Base-by-base conservation (phyloP, 2,888 invertebrate species). In the Himalopsyche japonica region DNA sequence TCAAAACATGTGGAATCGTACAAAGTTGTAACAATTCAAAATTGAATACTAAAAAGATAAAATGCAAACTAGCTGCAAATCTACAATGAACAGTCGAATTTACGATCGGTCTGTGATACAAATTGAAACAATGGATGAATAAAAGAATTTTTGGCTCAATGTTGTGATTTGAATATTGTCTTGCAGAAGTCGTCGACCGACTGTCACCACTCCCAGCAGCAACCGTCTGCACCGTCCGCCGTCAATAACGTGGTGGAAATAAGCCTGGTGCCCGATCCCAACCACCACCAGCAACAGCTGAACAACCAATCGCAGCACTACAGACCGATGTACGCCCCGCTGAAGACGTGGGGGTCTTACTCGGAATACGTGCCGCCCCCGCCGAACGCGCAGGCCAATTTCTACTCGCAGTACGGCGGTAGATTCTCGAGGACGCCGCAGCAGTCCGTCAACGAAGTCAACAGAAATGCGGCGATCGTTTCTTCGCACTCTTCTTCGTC, bases 401-500 rank as follows among this genome's bases (percentile, higher is more conserved):
- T 20, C 10, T 37, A 34, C 77, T 43, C 77, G 70, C 70, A 70
- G 27, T 70, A 70, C 27, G 70, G 70, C 15, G 27, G 70, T 30
- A 30, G 70, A 70, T 70, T 70, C 70, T 12, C 70, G 5, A 70
- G 70, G 7, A 70, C 70, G 4, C 70, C 70, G 8, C 70, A 70
- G 27, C 27, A 27, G 12, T 2, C 30, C 20, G 24, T 3, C 15
- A 70, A 70, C 30, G 27, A 27, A 5, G 70, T 27, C 57, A 24
- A n/a, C 24, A 57, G 57, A 57, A 57, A 57, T 20, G 57, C 10
- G 5, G 27, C 27, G 12, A 70, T 70, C 30, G 82, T 84, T 18
- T 82, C 80, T 0, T 80, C 84, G 27, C 82, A 83, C 18, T 85
- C 85, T 4, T 85, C 85, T 1, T 84, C 86, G 5, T 85, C 84